Percentiles rank a stretch among this genome's conserved stretches.
phyloP scores from a whole-genome alignment of 2,113 vertebrate species.

The Edolisoma coerulescens region DNA sequence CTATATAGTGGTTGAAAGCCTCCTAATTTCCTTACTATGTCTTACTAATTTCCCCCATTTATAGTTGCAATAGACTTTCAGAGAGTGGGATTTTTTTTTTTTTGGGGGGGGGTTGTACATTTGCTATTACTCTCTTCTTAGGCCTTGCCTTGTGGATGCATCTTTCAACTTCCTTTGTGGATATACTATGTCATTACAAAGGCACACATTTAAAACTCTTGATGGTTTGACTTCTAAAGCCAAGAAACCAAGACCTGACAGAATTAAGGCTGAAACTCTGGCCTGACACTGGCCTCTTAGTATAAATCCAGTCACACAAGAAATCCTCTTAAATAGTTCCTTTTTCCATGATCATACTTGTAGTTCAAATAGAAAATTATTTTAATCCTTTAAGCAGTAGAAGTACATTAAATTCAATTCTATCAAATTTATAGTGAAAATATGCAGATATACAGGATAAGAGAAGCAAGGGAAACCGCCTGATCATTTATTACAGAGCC shows the following conservation, averaged over 20 bases:
- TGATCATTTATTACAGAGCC: neutral
- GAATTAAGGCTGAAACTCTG: neutral
- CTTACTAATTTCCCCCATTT: neutral
- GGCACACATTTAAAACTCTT: neutral
- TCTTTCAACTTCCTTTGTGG: neutral
- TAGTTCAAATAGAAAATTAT: neutral
- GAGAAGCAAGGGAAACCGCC: neutral
- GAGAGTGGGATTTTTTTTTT: neutral
- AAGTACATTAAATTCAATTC: neutral
- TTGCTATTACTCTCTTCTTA: neutral
- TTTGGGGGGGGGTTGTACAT: neutral
- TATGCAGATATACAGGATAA: neutral
- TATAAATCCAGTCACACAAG: neutral
- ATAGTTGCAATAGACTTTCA: neutral
- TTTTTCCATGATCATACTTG: neutral
- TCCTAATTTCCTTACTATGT: neutral
- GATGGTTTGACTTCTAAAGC: neutral
- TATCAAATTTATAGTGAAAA: neutral
- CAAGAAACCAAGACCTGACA: neutral
- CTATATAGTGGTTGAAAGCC: neutral
- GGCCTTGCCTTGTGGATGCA: neutral
- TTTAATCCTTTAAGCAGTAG: neutral
- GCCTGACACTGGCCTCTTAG: neutral
- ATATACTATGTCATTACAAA: neutral
- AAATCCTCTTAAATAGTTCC: constrained; percentile 21